A percentile compares a stretch with the other conserved stretches of the same genome.
Conservation (phyloP, 2,888 invertebrate genomes). For the Ectemnius cavifrons region DNA sequence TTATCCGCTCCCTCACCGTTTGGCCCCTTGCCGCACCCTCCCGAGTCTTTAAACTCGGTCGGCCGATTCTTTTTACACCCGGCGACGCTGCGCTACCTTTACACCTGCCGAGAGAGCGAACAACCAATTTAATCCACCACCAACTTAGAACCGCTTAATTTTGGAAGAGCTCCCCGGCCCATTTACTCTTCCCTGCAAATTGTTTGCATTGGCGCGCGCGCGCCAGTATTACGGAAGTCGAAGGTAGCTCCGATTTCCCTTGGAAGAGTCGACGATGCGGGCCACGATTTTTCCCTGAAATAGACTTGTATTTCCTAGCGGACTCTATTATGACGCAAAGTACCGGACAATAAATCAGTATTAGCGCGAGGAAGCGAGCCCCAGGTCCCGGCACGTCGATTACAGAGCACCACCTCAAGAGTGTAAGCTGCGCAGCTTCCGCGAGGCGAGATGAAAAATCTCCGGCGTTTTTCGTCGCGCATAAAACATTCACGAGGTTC, state of each 20-base stretch:
- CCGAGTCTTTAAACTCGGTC: constrained; percentile 49
- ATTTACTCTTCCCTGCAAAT: constrained; percentile 20
- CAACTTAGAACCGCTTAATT: constrained; percentile 42
- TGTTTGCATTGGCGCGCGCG: constrained; percentile 24
- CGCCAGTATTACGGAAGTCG: not conserved
- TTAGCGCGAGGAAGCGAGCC: not conserved
- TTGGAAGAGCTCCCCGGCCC: constrained; percentile 20
- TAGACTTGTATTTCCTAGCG: not conserved
- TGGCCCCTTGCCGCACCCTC: too few relatives aligned
- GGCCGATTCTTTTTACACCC: constrained; percentile 49
- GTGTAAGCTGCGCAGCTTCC: too few relatives aligned
- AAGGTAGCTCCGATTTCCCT: too few relatives aligned
- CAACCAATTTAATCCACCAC: constrained; percentile 53
- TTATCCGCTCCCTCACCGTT: constrained; percentile 43
- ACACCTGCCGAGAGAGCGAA: constrained; percentile 28
- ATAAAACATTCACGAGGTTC: constrained; percentile 35
- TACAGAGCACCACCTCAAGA: not conserved
- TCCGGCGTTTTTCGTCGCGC: constrained; percentile 12
- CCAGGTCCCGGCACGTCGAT: not conserved
- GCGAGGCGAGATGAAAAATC: constrained; percentile 24
- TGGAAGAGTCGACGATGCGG: constrained; percentile 5
- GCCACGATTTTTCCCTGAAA: not conserved
- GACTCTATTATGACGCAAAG: not conserved
- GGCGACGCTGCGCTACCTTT: constrained; percentile 21
- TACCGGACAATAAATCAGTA: not conserved